Conservation (phyloP, 2,797 vertebrate species). For the Naso thynnoides region DNA sequence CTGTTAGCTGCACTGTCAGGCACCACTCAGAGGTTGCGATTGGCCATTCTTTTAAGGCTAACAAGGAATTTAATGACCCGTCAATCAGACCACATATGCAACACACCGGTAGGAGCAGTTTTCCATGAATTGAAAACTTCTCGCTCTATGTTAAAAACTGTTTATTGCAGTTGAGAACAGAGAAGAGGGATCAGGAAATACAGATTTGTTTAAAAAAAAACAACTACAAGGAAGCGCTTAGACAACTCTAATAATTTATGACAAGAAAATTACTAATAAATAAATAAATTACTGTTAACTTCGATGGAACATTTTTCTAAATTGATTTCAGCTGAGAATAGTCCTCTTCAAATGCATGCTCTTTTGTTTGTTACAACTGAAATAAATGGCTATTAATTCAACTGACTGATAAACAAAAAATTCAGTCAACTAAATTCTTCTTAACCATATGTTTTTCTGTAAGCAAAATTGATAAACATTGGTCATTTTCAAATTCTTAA, state of each 20-base stretch:
- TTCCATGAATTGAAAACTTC: background rate
- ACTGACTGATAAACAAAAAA: background rate
- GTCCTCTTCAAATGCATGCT: background rate
- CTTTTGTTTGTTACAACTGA: background rate
- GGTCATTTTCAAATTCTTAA: background rate
- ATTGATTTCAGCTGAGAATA: too few species aligned
- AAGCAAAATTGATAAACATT: background rate
- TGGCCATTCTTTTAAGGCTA: conserved; percentile 16
- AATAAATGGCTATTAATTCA: background rate
- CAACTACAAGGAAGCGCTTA: background rate
- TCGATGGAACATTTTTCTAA: too few species aligned
- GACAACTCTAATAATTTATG: background rate
- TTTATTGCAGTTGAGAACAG: background rate
- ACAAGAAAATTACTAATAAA: too few species aligned
- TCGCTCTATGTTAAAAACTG: background rate
- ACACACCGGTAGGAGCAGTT: background rate
- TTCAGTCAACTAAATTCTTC: background rate
- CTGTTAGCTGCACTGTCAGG: background rate
- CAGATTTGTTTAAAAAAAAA: background rate
- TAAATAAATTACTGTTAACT: too few species aligned
- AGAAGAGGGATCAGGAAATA: background rate
- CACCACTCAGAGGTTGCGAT: background rate
- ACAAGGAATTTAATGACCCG: conserved; percentile 40
- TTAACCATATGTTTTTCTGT: background rate
- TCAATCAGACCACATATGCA: conserved; percentile 28